A percentile compares a stretch with the other conserved stretches of the same genome.
Evolutionary conservation across 2,797 vertebrate species (phyloP).

Genomic region (Syncerus caffer): DNA sequence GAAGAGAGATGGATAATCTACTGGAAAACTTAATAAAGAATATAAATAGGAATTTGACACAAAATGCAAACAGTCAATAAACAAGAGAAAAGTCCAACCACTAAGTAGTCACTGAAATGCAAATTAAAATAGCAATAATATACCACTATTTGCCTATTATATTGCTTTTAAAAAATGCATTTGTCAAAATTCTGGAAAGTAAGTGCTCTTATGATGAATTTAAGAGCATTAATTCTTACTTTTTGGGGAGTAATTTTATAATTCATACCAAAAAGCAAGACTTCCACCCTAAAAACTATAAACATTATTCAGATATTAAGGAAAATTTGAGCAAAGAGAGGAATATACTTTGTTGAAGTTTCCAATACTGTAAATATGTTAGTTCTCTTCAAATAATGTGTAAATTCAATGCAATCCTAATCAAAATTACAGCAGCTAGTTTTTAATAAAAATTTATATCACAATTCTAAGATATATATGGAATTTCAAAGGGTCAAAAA

Average conservation of each 20-base stretch:
- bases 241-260: not conserved
- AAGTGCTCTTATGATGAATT: not conserved
- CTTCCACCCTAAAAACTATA: not conserved
- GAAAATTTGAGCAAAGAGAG: not conserved
- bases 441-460: not conserved
- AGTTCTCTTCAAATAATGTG: constrained; percentile 18
- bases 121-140: constrained; percentile 19
- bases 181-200: not conserved
- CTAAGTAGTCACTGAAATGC: not conserved
- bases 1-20: not conserved
- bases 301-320: not conserved
- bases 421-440: not conserved
- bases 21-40: not conserved
- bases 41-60: not conserved
- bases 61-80: not conserved
- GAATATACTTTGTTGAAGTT: not conserved
- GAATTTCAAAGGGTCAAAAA: not conserved
- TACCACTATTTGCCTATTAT: not conserved
- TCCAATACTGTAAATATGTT: not conserved
- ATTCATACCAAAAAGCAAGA: not conserved
- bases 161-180: not conserved
- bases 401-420: not conserved
- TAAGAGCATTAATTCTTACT: not conserved
- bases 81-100: not conserved
- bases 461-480: not conserved